Base-by-base conservation (phyloP, 2,888 invertebrate species). In the Lithodes maja region DNA sequence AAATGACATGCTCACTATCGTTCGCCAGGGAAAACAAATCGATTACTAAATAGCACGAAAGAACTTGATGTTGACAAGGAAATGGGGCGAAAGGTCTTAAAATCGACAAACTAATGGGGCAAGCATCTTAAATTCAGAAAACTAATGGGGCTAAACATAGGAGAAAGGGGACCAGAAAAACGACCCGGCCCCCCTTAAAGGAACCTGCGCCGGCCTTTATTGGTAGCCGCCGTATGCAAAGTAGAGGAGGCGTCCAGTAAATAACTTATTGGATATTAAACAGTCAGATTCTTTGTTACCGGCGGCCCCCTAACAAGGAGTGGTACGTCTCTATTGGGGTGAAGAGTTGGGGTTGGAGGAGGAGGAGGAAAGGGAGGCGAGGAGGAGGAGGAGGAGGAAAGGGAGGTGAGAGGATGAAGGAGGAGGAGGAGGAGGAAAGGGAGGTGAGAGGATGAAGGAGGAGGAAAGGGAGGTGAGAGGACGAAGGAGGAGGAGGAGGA, bases 251-350 rank as follows among this genome's bases (percentile, higher is more conserved):
- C 75, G 89, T 80, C 55, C 77, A 55, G 85, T 89, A 89, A 89
- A 89, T 89, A 89, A 89, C 68, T 81, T 89, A 89, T 89, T 85
- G 89, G 85, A 82, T 89, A 89, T 89, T 89, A 89, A 89, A 82
- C 85, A 89, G 89, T 82, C 85, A 89, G 85, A 52, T 53, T 86
- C 85, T 89, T 89, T 82, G 85, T 89, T 89, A 81, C 86, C 54
- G 49, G 74, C 50, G 33, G 86, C 53, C 81, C 80, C 81, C 80
- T 81, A 86, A 86, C 86, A 86, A 86, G 86, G 81, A 54, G 86
- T 80, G 86, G 71, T 55, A 86, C 86, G 81, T 86, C 86, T 86
- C 86, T 81, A 86, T 86, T 85, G 85, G 17, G 77, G 77, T 12
- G 52, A 17, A 78, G 50, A 61, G 78, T 54, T 15, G 78, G 50